phyloP scores from a whole-genome alignment of 2,797 vertebrate species.

The Gymnothorax javanicus region DNA sequence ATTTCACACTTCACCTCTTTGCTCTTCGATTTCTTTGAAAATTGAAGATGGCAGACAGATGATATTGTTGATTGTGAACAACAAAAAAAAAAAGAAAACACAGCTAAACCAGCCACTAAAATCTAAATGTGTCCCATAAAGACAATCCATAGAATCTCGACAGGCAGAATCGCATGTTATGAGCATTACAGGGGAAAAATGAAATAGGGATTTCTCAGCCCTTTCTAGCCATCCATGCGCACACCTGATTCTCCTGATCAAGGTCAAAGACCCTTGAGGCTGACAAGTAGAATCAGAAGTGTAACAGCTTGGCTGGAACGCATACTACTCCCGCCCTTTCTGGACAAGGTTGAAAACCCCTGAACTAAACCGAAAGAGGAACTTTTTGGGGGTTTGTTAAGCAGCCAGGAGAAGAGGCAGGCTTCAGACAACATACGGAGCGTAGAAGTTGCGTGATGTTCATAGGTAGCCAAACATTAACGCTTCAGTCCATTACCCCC shows the following conservation, averaged over 20 bases:
- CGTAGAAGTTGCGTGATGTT: background rate
- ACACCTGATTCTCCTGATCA: too few relatives aligned
- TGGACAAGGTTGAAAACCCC: too few relatives aligned
- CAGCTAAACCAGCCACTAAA: background rate
- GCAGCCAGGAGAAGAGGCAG: background rate
- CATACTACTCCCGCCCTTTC: too few relatives aligned
- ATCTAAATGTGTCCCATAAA: background rate
- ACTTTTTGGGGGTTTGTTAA: background rate
- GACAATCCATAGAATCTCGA: background rate
- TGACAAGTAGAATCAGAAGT: too few relatives aligned
- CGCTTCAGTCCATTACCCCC: background rate
- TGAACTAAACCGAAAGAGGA: background rate
- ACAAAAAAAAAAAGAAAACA: background rate
- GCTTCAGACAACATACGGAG: too few relatives aligned
- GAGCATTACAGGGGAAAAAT: background rate
- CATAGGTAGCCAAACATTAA: background rate
- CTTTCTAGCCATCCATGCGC: too few relatives aligned
- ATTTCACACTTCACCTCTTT: constrained; percentile 53
- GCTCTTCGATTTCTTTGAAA: constrained; percentile 31
- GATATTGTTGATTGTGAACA: background rate
- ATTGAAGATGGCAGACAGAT: background rate
- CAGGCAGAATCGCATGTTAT: background rate
- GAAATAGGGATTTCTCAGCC: too few relatives aligned
- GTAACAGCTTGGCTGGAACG: too few relatives aligned
- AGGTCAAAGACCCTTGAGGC: too few relatives aligned